phyloP scores from a whole-genome alignment of 37 sponge, comb jelly and placozoan species.

The Hormiphora californensis region DNA sequence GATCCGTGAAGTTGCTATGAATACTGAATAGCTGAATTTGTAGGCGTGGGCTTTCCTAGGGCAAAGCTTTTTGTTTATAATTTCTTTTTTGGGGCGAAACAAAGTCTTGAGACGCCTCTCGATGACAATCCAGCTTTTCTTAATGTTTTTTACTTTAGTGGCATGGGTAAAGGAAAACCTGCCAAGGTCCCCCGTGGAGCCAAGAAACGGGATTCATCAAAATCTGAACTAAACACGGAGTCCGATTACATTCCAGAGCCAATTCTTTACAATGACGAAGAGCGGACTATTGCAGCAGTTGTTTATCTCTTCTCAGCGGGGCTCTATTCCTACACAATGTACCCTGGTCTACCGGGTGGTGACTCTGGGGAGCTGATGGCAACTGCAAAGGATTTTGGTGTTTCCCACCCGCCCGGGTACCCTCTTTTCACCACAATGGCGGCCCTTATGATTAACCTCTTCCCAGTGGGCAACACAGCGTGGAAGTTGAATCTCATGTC shows the following conservation, averaged over 20 bases:
- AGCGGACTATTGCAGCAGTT: background rate
- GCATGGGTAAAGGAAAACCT: constrained; percentile 1
- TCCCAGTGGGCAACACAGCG: constrained; percentile 1
- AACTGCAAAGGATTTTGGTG: constrained; percentile 47
- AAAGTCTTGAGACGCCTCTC: no score
- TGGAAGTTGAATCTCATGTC: constrained; percentile 46
- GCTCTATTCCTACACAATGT: constrained; percentile 32
- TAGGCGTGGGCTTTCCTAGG: no score
- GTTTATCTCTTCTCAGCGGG: background rate
- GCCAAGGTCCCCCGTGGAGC: background rate
- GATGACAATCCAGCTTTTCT: background rate
- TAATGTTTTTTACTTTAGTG: background rate
- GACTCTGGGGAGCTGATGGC: constrained; percentile 52
- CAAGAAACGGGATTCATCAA: background rate
- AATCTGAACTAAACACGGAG: background rate
- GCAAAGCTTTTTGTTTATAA: no score
- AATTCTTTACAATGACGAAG: background rate
- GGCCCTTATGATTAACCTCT: constrained; percentile 36
- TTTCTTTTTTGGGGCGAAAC: background rate
- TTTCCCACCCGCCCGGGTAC: constrained; percentile 48
- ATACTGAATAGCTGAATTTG: no score
- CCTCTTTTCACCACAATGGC: constrained; percentile 49
- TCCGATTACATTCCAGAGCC: background rate
- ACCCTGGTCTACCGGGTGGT: constrained; percentile 42
- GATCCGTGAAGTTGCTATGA: no score